Evolutionary conservation across 2,888 invertebrate species (phyloP).

Genomic region (Campaea margaritaria): DNA sequence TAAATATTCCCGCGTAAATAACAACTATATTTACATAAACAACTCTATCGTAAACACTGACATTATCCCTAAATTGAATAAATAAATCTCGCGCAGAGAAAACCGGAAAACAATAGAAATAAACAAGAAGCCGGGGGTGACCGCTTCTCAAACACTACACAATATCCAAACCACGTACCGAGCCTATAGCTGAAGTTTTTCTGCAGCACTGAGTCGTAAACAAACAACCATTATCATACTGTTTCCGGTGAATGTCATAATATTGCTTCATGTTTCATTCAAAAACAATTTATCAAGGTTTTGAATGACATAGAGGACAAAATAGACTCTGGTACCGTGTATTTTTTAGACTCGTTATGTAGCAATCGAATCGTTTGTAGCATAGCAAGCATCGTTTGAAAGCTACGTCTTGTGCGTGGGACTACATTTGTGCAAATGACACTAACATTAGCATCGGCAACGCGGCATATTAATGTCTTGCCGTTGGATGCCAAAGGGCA

Average conservation of each 20-base stretch:
- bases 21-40: slow-evolving; percentile 40
- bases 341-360: slow-evolving; percentile 8
- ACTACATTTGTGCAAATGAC: slow-evolving; percentile 28
- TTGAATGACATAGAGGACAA: slow-evolving; percentile 13
- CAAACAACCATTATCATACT: slow-evolving; percentile 28
- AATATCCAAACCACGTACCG: slow-evolving; percentile 15
- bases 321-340: background rate
- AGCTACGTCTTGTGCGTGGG: background rate
- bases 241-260: slow-evolving; percentile 1
- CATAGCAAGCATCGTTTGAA: slow-evolving; percentile 14
- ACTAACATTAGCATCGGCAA: slow-evolving; percentile 32
- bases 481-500: slow-evolving; percentile 57
- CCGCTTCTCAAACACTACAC: slow-evolving; percentile 19
- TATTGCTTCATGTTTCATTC: too few relatives aligned
- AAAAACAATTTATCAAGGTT: slow-evolving; percentile 25
- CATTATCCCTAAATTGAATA: slow-evolving; percentile 37
- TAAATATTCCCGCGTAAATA: slow-evolving; percentile 27
- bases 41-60: slow-evolving; percentile 33
- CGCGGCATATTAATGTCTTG: slow-evolving; percentile 54
- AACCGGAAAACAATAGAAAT: slow-evolving; percentile 31
- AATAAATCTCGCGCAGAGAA: slow-evolving; percentile 33
- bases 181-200: slow-evolving; percentile 30
- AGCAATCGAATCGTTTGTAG: background rate
- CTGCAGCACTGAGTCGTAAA: slow-evolving; percentile 8
- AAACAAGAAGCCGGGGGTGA: slow-evolving; percentile 23